Conservation (phyloP, 2,113 vertebrate genomes). For the Leiothrix lutea region DNA sequence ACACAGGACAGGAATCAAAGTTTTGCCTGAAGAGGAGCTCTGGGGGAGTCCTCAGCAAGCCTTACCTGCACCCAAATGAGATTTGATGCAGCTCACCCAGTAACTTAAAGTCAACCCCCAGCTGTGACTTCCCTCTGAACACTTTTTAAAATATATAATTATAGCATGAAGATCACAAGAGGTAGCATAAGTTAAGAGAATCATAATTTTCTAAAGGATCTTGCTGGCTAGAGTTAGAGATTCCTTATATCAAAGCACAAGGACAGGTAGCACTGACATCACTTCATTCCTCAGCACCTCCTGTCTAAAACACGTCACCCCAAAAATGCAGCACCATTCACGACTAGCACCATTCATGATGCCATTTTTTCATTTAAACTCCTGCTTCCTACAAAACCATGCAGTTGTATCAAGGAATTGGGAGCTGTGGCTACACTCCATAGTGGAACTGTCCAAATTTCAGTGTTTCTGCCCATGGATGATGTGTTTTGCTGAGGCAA, state of each 20-base stretch:
- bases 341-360: neutral
- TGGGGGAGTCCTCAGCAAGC: neutral
- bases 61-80: conserved; percentile 15
- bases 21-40: conserved; percentile 16
- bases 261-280: neutral
- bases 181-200: neutral
- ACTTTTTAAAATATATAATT: neutral
- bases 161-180: conserved; percentile 9
- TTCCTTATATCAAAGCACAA: neutral
- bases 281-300: neutral
- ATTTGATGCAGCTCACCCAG: neutral
- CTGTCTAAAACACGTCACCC: neutral
- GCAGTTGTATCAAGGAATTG: neutral
- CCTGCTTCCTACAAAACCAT: neutral
- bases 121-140: conserved; percentile 17
- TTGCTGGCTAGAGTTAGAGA: neutral
- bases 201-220: neutral
- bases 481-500: neutral
- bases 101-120: conserved; percentile 14
- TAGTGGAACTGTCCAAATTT: neutral
- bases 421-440: neutral
- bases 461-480: neutral
- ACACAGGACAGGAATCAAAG: neutral
- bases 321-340: neutral
- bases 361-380: neutral